Conservation (phyloP, 1,140 invertebrate genomes). For the Meloidogyne exigua region DNA sequence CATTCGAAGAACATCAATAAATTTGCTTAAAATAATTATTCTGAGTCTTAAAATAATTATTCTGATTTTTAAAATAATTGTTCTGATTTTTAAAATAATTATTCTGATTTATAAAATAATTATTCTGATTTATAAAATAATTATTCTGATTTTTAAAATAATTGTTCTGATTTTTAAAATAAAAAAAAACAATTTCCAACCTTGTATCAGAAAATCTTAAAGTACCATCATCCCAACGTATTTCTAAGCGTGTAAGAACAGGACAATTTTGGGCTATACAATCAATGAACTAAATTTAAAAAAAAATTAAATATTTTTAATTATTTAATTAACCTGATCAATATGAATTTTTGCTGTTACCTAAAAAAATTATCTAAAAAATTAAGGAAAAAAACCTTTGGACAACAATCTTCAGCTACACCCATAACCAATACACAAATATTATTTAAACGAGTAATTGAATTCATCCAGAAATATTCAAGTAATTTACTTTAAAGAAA, state of each 20-base stretch:
- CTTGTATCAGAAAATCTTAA: constrained; percentile 96
- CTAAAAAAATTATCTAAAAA: no score
- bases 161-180: no score
- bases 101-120: no score
- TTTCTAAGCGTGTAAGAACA: constrained; percentile 82
- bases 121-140: no score
- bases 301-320: background rate
- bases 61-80: no score
- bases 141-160: no score
- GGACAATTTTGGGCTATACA: constrained; percentile 89
- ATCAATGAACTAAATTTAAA: constrained; percentile 68
- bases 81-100: no score
- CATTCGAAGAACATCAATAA: constrained; percentile 65
- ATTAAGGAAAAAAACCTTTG: no score
- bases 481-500: constrained; percentile 12
- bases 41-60: no score
- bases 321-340: constrained; percentile 81
- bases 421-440: constrained; percentile 91
- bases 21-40: constrained; percentile 56
- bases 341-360: constrained; percentile 72
- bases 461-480: constrained; percentile 27
- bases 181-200: constrained; percentile 72
- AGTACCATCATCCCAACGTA: constrained; percentile 97
- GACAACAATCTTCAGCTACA: constrained; percentile 87
- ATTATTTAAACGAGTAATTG: constrained; percentile 37